These are phyloP conservation scores for Dryoscopus gambensis DNA, from an alignment of 2,113 vertebrate species.

Conservation along the genomic window DNA sequence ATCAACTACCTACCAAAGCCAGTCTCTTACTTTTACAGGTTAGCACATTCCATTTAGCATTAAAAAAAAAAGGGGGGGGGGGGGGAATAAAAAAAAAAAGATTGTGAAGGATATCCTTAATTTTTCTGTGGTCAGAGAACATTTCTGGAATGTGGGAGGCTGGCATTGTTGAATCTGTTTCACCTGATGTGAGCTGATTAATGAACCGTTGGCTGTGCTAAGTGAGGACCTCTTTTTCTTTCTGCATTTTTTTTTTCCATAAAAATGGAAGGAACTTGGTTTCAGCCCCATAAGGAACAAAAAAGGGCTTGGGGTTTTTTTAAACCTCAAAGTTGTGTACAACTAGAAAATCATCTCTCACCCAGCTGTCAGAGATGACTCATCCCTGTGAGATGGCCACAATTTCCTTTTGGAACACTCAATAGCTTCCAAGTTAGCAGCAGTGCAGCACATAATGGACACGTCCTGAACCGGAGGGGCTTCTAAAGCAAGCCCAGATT, in stretches of 20 bases:
- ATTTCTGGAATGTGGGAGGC: neutral
- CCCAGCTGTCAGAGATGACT: neutral
- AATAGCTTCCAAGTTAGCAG: neutral
- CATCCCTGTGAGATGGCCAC: neutral
- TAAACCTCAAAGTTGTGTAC: neutral
- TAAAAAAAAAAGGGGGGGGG: neutral
- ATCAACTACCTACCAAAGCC: neutral
- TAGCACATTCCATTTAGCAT: neutral
- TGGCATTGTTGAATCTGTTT: neutral
- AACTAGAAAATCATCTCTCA: neutral
- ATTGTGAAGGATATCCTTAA: neutral
- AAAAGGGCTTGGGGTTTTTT: neutral
- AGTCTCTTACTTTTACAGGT: neutral
- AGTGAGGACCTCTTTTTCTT: neutral
- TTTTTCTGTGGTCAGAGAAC: neutral
- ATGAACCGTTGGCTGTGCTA: neutral
- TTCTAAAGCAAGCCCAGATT: neutral
- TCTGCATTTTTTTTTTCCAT: neutral
- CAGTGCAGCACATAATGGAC: neutral
- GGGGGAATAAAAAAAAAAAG: neutral
- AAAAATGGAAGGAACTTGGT: neutral
- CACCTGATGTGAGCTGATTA: neutral
- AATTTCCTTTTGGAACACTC: neutral
- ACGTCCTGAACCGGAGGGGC: neutral
- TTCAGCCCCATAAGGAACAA: neutral